These are phyloP conservation scores for Cercocebus atys DNA, from an alignment of 2,113 vertebrate genomes.

Conservation along the genomic window DNA sequence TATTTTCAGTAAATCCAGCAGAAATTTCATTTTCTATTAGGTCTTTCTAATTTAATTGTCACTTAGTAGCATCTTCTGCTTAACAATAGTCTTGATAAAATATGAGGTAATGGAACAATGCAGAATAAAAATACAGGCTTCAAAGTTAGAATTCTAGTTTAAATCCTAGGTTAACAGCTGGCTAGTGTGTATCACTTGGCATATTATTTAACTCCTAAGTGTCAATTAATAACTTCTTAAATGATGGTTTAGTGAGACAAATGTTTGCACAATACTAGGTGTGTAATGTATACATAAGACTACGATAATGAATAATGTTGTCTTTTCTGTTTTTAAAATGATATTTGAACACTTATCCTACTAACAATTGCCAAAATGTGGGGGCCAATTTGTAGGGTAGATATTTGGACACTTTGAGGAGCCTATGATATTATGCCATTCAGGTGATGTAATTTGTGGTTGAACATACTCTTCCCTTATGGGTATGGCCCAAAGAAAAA, in stretches of 20 bases:
- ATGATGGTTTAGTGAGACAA: not conserved
- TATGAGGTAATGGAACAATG: not conserved
- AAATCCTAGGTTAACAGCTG: not conserved
- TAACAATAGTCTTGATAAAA: not conserved
- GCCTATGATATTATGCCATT: not conserved
- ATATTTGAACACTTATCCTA: not conserved
- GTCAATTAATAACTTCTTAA: not conserved
- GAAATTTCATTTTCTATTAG: not conserved
- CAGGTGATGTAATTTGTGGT: not conserved
- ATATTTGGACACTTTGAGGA: not conserved
- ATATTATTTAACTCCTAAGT: not conserved
- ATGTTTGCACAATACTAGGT: not conserved
- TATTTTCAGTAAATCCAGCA: not conserved
- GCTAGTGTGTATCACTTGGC: not conserved
- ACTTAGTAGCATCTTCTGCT: not conserved
- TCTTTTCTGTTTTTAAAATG: not conserved
- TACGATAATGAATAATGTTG: not conserved
- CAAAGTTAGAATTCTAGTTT: not conserved
- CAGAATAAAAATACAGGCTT: not conserved
- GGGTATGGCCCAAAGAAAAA: not conserved
- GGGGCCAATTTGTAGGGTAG: not conserved
- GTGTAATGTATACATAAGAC: not conserved
- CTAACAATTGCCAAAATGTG: not conserved
- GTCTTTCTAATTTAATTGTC: not conserved
- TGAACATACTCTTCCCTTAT: not conserved